A percentile compares a stretch with the other conserved stretches of the same genome.
Evolutionary conservation across 2,113 vertebrate genomes (phyloP).

Genomic region (Acrocephalus kingi): DNA sequence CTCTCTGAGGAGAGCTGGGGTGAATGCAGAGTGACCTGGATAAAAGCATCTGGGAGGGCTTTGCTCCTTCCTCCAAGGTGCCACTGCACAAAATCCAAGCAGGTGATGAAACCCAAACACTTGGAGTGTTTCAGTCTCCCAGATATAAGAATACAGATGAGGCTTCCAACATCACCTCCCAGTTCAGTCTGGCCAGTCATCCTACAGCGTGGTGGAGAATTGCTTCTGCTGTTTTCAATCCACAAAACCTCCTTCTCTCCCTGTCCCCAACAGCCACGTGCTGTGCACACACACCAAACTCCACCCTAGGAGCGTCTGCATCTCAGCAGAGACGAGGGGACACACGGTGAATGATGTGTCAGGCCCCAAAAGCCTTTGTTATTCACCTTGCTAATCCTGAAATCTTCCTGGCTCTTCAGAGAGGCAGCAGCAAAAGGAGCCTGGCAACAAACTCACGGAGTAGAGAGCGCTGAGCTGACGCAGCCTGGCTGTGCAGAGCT

Average conservation of each 20-base stretch:
- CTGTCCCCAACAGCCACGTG: background rate
- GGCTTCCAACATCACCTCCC: background rate
- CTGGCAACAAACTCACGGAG: background rate
- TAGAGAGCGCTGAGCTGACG: background rate
- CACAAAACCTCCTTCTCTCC: background rate
- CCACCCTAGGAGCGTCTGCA: background rate
- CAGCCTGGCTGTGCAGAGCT: background rate
- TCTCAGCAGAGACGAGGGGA: background rate
- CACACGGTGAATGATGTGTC: fast-evolving
- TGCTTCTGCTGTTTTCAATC: background rate
- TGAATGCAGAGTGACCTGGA: background rate
- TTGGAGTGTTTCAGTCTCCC: background rate
- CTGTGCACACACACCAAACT: background rate
- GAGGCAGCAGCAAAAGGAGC: background rate
- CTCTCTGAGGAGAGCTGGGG: background rate
- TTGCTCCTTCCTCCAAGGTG: background rate
- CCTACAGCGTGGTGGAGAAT: background rate
- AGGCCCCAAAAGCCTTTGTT: background rate
- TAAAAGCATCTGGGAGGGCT: background rate
- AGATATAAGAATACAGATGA: background rate
- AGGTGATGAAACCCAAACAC: background rate
- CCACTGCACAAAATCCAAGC: background rate
- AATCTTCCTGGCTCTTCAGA: background rate
- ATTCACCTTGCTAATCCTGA: background rate
- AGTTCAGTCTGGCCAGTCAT: background rate